Conservation (phyloP, 30 jellyfish, hydroid and myxozoan genomes). For the Hydra vulgaris region DNA sequence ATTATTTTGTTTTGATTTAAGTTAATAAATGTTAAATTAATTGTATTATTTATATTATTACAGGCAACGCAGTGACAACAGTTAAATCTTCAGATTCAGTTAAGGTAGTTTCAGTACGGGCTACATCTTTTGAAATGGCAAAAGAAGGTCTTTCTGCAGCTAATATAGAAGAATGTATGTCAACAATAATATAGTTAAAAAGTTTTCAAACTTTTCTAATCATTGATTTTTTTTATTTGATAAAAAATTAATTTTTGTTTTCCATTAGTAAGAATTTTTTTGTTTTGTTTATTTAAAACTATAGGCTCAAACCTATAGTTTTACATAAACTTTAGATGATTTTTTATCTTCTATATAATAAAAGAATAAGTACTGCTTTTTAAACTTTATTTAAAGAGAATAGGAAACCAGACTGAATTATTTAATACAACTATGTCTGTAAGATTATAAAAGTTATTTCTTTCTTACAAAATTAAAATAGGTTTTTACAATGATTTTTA, state of each 20-base stretch:
- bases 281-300: too few relatives aligned
- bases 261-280: too few relatives aligned
- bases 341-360: too few relatives aligned
- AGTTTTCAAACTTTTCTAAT: background rate
- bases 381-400: too few relatives aligned
- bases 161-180: slow-evolving; percentile 37
- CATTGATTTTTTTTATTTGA: background rate
- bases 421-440: too few relatives aligned
- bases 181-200: background rate
- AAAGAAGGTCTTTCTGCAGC: slow-evolving; percentile 55
- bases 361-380: too few relatives aligned
- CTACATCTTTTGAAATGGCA: slow-evolving; percentile 90
- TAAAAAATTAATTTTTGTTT: background rate
- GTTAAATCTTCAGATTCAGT: slow-evolving; percentile 68
- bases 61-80: slow-evolving; percentile 83
- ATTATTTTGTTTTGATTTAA: background rate
- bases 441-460: too few relatives aligned
- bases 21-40: background rate
- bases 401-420: too few relatives aligned
- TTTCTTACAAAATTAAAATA: too few relatives aligned
- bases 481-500: too few relatives aligned
- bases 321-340: too few relatives aligned
- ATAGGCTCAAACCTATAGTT: too few relatives aligned
- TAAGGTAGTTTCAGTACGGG: slow-evolving; percentile 64
- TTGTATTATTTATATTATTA: background rate